Percentiles rank a stretch among this genome's conserved stretches.
Evolutionary conservation across 2,888 invertebrate species (phyloP).

Genomic region (Dascillus cervinus): DNA sequence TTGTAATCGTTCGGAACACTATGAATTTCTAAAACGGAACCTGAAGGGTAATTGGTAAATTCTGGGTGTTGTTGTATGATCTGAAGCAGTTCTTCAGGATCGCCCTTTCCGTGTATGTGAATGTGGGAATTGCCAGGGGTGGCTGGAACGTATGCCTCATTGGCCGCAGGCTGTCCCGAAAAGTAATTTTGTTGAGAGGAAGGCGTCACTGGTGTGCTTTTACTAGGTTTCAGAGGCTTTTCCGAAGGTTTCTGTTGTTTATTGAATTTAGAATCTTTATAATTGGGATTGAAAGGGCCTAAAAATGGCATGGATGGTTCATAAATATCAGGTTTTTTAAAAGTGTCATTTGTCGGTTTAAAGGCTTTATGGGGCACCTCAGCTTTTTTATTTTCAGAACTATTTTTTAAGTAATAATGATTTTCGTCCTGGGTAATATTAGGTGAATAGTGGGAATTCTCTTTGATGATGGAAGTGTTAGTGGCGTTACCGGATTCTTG

Average conservation of each 20-base stretch:
- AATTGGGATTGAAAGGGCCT: constrained; percentile 44
- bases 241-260: constrained; percentile 15
- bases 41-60: constrained; percentile 38
- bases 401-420: constrained; percentile 17
- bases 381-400: constrained; percentile 2
- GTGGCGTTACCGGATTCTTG: constrained; percentile 16
- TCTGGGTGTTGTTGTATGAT: constrained; percentile 41
- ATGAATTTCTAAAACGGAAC: constrained; percentile 39
- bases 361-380: constrained; percentile 1
- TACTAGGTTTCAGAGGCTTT: constrained; percentile 10
- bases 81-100: constrained; percentile 36
- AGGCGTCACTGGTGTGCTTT: constrained; percentile 2
- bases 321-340: background rate
- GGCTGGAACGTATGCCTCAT: background rate
- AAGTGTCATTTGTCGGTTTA: background rate
- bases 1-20: constrained; percentile 23
- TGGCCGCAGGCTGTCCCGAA: background rate
- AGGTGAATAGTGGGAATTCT: constrained; percentile 7
- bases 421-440: constrained; percentile 21
- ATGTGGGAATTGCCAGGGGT: constrained; percentile 11
- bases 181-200: background rate
- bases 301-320: constrained; percentile 29
- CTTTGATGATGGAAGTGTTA: constrained; percentile 11
- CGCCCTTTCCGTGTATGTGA: constrained; percentile 31
- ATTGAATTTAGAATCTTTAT: constrained; percentile 19